phyloP scores from a whole-genome alignment of 1,140 invertebrate genomes.

The Propsilocerus akamusi region DNA sequence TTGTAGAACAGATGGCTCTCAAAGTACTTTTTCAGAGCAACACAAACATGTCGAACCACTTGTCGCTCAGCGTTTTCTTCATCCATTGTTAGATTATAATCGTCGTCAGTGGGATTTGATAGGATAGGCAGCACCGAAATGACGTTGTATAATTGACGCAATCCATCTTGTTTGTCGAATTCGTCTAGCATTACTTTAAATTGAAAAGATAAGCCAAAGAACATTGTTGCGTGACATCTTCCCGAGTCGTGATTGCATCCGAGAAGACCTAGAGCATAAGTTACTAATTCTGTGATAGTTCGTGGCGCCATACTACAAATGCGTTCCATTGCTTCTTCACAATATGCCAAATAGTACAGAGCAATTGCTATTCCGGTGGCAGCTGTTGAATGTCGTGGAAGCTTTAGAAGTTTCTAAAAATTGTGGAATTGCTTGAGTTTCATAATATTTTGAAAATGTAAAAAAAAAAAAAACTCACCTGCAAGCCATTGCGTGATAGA shows the following conservation, averaged over 20 bases:
- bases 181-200: slow-evolving; percentile 81
- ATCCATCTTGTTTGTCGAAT: slow-evolving; percentile 82
- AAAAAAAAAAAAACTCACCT: slow-evolving; percentile 27
- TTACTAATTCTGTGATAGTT: slow-evolving; percentile 59
- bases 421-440: not conserved
- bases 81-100: slow-evolving; percentile 65
- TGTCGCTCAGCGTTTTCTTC: slow-evolving; percentile 85
- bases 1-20: slow-evolving; percentile 79
- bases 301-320: slow-evolving; percentile 69
- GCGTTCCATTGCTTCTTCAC: slow-evolving; percentile 92
- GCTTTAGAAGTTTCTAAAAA: slow-evolving; percentile 53
- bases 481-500: slow-evolving; percentile 64
- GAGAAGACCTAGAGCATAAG: slow-evolving; percentile 79
- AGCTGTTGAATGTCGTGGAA: slow-evolving; percentile 80
- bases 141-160: slow-evolving; percentile 85
- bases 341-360: slow-evolving; percentile 91
- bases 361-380: slow-evolving; percentile 92
- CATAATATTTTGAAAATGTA: not conserved
- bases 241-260: slow-evolving; percentile 93
- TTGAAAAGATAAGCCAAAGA: slow-evolving; percentile 84
- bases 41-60: slow-evolving; percentile 80
- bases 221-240: slow-evolving; percentile 91
- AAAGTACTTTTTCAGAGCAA: slow-evolving; percentile 78
- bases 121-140: slow-evolving; percentile 71
- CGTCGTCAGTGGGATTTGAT: slow-evolving; percentile 31